Percentiles rank a stretch among this genome's conserved stretches.
Conservation (phyloP, 1,140 invertebrate species). For the Lordiphosa collinella region DNA sequence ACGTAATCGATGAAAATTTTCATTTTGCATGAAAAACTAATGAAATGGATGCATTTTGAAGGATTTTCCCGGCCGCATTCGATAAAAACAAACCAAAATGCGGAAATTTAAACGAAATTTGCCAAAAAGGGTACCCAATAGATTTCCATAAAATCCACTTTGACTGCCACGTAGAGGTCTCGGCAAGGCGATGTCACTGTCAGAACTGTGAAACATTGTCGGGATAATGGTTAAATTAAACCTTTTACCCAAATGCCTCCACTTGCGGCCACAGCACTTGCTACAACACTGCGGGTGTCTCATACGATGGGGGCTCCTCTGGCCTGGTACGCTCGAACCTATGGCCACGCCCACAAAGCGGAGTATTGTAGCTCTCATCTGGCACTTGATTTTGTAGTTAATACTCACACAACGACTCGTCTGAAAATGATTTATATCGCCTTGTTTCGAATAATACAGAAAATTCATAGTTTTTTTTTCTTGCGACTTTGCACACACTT, state of each 20-base stretch:
- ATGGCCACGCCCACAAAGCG: constrained; percentile 65
- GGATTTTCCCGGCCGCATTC: constrained; percentile 53
- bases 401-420: constrained; percentile 63
- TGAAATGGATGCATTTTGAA: constrained; percentile 35
- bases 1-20: constrained; percentile 74
- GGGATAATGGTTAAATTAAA: constrained; percentile 22
- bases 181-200: constrained; percentile 27
- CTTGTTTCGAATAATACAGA: constrained; percentile 54
- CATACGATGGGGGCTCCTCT: constrained; percentile 47
- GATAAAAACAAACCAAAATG: constrained; percentile 61
- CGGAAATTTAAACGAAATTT: constrained; percentile 84
- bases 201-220: constrained; percentile 71
- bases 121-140: constrained; percentile 86
- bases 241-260: constrained; percentile 34
- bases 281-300: constrained; percentile 47
- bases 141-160: constrained; percentile 80
- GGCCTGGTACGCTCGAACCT: constrained; percentile 23
- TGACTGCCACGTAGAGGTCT: constrained; percentile 44
- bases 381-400: constrained; percentile 36
- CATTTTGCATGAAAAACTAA: constrained; percentile 36
- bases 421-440: constrained; percentile 49
- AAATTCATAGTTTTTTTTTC: constrained; percentile 63
- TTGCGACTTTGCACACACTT: constrained; percentile 48
- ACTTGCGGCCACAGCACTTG: constrained; percentile 9
- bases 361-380: constrained; percentile 18